phyloP scores from a whole-genome alignment of 1,140 invertebrate genomes.

The Diplogasteroides magnus region DNA sequence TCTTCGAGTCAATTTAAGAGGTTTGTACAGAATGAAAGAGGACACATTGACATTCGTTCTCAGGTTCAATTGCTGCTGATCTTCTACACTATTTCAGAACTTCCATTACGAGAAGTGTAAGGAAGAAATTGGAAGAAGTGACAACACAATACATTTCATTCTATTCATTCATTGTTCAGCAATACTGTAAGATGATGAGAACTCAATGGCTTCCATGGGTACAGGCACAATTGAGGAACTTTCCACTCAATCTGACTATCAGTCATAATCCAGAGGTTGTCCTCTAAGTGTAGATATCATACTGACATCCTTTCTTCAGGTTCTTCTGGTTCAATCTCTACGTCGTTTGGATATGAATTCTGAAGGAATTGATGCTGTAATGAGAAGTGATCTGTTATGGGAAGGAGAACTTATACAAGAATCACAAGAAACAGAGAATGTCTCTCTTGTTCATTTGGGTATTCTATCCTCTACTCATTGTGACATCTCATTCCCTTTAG shows the following conservation, averaged over 20 bases:
- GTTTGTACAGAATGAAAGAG: neutral
- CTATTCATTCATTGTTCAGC: conserved; percentile 12
- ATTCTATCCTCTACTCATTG: neutral
- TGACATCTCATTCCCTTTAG: neutral
- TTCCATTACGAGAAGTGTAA: conserved; percentile 21
- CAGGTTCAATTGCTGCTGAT: conserved; percentile 28
- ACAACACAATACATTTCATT: neutral
- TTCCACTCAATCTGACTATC: conserved; percentile 29
- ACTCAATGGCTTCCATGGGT: conserved; percentile 32
- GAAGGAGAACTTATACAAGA: conserved; percentile 22
- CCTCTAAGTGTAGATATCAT: neutral
- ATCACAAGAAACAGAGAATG: conserved; percentile 19
- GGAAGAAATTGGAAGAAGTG: conserved; percentile 31
- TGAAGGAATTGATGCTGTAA: conserved; percentile 14
- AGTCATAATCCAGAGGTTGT: conserved; percentile 27
- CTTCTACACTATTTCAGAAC: conserved; percentile 32
- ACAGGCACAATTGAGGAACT: conserved; percentile 24
- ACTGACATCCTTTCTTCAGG: conserved; percentile 15
- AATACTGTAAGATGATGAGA: conserved; percentile 33
- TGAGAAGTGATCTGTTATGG: conserved; percentile 27
- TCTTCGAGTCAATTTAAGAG: conserved; percentile 16
- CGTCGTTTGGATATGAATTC: conserved; percentile 25
- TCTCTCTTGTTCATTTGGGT: conserved; percentile 10
- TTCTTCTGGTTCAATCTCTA: conserved; percentile 23
- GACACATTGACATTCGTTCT: too few species aligned